phyloP scores from a whole-genome alignment of 2,888 invertebrate genomes.

The Brachypalpus laphriformis region DNA sequence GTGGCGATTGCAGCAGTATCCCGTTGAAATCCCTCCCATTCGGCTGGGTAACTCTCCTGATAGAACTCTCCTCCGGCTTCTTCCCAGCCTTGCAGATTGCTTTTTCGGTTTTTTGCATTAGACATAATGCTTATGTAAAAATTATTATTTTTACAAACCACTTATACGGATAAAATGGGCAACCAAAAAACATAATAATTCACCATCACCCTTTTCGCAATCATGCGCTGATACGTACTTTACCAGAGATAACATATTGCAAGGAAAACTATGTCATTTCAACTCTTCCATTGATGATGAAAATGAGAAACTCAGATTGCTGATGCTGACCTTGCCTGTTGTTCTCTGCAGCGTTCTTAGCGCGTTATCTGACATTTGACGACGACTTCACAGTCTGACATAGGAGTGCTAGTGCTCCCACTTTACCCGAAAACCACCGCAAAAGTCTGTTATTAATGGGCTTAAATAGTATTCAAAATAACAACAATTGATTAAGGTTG shows the following conservation, averaged over 20 bases:
- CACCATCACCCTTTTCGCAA: slow-evolving; percentile 1
- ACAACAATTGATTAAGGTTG: too few species aligned
- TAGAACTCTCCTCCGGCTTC: slow-evolving; percentile 93
- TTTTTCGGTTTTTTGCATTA: slow-evolving; percentile 70
- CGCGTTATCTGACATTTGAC: too few species aligned
- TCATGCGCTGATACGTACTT: slow-evolving; percentile 28
- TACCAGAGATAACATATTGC: slow-evolving; percentile 7
- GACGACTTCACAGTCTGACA: too few species aligned
- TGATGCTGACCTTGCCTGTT: too few species aligned
- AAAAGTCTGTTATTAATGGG: too few species aligned
- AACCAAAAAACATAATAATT: slow-evolving; percentile 38
- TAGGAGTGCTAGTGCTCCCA: too few species aligned
- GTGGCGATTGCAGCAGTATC: slow-evolving; percentile 91
- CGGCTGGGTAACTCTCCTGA: slow-evolving; percentile 91
- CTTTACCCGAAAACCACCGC: too few species aligned
- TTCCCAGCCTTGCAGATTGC: slow-evolving; percentile 89
- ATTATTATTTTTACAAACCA: slow-evolving; percentile 34
- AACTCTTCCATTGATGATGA: neutral
- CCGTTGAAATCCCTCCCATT: slow-evolving; percentile 88
- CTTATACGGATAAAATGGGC: slow-evolving; percentile 32
- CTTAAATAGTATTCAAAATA: too few species aligned
- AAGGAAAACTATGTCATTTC: slow-evolving; percentile 32
- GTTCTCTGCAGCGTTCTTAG: too few species aligned
- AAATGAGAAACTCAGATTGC: neutral
- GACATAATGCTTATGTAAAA: slow-evolving; percentile 60